Evolutionary conservation across 1,140 invertebrate genomes (phyloP), one percentile per base, ranked within the genome.

Genomic region (Calephelis virginiensis): DNA sequence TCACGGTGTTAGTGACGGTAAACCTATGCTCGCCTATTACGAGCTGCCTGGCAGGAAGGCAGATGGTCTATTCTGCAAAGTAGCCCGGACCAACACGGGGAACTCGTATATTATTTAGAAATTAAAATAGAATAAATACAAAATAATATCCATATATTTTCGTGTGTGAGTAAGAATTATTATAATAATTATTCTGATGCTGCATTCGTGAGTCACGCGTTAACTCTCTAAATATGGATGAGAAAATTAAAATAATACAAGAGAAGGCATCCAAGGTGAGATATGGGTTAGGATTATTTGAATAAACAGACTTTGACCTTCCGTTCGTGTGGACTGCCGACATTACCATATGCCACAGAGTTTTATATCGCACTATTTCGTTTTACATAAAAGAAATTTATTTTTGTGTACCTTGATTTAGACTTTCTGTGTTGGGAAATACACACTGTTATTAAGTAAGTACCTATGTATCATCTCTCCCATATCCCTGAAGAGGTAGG

Each of bases 161-260:
- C 50, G 50, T 59, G 53, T 59, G 53, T 59, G 53, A 59, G 53
- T 17, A 12, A 38, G 80, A 83, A 63, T 59, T 59, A 50, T 56
- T 64, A 64, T 64, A 56, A 64, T 74, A 71, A 73, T 73, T 70
- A 69, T 46, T 72, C 67, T 67, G 69, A 75, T 71, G 64, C 50
- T 70, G 43, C 49, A 61, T 69, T 77, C 82, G 83, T 84, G 85
- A 84, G 48, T 81, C 77, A 78, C 75, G 76, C 73, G 71, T 75
- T 70, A 61, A 49, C 69, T 60, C 64, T 71, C 71, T 86, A 82
- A 81, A 88, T 88, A 88, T 88, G 78, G 79, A 88, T 88, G 82
- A 85, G 78, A 65, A 73, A 77, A 86, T 88, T 86, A 86, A 86
- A 87, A 86, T 85, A 86, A 81, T 83, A 85, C 82, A 82, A 79